phyloP scores from a whole-genome alignment of 2,888 invertebrate species.

The Kuschelorhynchus macadamiae region DNA sequence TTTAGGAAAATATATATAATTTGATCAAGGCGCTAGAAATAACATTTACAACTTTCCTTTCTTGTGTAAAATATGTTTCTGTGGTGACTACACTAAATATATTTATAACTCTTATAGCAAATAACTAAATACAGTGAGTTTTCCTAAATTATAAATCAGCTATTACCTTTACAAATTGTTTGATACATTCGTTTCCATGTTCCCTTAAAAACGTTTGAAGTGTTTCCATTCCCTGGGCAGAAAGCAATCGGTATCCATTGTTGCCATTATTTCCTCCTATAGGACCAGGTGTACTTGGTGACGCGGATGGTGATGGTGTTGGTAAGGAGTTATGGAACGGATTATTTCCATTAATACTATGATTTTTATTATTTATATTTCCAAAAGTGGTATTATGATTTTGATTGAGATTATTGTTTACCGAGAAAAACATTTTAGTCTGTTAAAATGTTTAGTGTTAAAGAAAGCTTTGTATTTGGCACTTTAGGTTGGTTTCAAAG shows the following conservation, averaged over 20 bases:
- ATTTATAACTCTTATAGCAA: too few species aligned
- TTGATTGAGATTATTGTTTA: conserved; percentile 60
- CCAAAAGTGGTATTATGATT: conserved; percentile 57
- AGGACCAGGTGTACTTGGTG: conserved; percentile 55
- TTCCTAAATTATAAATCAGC: too few species aligned
- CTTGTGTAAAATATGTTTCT: too few species aligned
- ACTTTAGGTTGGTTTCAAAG: background rate
- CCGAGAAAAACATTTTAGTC: conserved; percentile 59
- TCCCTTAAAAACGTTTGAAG: conserved; percentile 76
- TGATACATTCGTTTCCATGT: conserved; percentile 77
- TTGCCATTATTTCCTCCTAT: conserved; percentile 67
- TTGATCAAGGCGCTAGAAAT: too few species aligned
- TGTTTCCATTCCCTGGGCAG: conserved; percentile 75
- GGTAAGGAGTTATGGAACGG: conserved; percentile 35
- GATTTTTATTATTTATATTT: conserved; percentile 57
- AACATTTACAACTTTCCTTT: too few species aligned
- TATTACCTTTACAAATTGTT: conserved; percentile 79
- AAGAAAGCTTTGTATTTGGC: conserved; percentile 20
- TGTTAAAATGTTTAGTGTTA: conserved; percentile 18
- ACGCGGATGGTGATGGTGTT: conserved; percentile 24
- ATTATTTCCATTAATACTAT: conserved; percentile 38
- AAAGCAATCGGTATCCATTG: conserved; percentile 72
- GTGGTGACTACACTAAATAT: too few species aligned
- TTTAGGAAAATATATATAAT: too few species aligned
- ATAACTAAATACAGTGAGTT: too few species aligned